Evolutionary conservation across 2,113 vertebrate genomes (phyloP).

Genomic region (Uria aalge): DNA sequence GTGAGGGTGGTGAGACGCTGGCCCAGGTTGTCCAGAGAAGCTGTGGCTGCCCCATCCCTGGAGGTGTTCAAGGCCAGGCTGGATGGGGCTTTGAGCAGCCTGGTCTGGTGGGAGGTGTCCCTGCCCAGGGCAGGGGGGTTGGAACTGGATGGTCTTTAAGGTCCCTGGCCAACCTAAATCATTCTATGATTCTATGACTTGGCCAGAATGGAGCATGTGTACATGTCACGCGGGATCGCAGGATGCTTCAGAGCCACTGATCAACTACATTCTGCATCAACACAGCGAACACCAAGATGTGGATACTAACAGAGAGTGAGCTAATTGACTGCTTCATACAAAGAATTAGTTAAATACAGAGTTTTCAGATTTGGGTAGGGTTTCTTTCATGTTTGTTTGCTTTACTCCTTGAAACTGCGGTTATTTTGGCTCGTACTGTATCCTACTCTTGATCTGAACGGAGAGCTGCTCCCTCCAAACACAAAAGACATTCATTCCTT

Average conservation of each 20-base stretch:
- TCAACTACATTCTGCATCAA: neutral
- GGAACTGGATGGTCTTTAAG: neutral
- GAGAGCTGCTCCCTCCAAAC: neutral
- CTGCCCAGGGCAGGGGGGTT: neutral
- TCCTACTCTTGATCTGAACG: neutral
- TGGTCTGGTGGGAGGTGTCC: neutral
- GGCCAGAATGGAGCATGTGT: neutral
- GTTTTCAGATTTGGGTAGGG: neutral
- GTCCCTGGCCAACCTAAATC: neutral
- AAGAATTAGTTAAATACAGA: neutral
- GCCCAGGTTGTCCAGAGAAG: neutral
- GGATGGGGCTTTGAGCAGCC: neutral
- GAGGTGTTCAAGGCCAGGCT: neutral
- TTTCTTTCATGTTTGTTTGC: neutral
- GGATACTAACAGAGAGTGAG: neutral
- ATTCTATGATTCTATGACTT: neutral
- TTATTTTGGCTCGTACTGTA: neutral
- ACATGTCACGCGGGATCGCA: rapidly evolving
- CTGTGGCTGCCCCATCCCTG: neutral
- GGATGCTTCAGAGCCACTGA: neutral
- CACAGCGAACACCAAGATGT: neutral
- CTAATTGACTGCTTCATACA: neutral
- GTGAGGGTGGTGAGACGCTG: neutral
- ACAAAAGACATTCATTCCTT: neutral
- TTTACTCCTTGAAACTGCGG: neutral